Conservation (phyloP, 2,113 vertebrate species). For the Nibea coibor region DNA sequence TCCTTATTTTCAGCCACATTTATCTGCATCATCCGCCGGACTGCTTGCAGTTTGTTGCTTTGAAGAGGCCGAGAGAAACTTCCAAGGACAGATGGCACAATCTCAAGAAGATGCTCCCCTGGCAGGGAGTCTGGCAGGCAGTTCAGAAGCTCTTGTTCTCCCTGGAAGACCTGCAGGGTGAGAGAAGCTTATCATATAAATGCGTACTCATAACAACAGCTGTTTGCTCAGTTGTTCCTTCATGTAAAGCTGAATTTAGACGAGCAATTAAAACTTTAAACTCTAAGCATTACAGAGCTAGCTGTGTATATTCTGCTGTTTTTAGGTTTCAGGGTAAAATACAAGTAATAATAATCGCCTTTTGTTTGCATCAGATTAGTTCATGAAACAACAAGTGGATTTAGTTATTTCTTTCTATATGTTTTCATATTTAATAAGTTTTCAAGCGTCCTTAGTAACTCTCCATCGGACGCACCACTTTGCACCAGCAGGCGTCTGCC, state of each 20-base stretch:
- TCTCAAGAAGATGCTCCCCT: constrained; percentile 34
- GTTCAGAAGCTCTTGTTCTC: constrained; percentile 35
- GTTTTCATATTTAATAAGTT: neutral
- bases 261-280: neutral
- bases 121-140: constrained; percentile 45
- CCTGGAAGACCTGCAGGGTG: constrained; percentile 41
- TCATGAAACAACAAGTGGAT: neutral
- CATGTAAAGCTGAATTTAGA: neutral
- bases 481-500: constrained; percentile 22
- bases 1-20: constrained; percentile 25
- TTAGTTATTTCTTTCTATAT: neutral
- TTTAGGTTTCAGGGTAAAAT: neutral
- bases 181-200: constrained; percentile 10
- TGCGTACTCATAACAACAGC: neutral
- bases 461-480: no score
- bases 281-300: neutral
- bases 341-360: neutral
- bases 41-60: constrained; percentile 8
- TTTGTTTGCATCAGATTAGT: neutral
- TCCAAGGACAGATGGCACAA: constrained; percentile 45
- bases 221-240: neutral
- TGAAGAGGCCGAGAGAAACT: constrained; percentile 16
- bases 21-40: neutral
- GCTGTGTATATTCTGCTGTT: no score
- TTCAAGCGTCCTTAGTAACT: neutral